Evolutionary conservation across 2,797 vertebrate genomes (phyloP).

Genomic region (Aldrovandia affinis): DNA sequence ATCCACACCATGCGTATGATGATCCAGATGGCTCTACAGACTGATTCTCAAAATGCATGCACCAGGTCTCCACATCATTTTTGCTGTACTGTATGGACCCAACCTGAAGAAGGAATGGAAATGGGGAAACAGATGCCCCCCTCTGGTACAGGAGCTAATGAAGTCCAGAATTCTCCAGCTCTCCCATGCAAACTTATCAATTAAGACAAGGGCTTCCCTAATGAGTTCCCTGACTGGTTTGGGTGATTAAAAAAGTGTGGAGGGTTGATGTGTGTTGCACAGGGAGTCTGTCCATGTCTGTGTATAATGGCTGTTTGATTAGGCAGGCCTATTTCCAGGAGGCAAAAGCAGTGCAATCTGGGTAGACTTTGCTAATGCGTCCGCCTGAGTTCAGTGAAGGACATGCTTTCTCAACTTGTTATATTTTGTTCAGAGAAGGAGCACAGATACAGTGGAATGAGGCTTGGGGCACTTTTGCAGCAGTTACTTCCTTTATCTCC

Average conservation of each 20-base stretch:
- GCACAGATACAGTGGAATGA: neutral
- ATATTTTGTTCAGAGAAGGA: neutral
- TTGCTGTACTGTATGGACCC: neutral
- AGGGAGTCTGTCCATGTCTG: neutral
- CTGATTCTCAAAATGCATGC: neutral
- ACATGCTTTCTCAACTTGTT: neutral
- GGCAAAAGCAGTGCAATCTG: neutral
- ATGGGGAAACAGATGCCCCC: neutral
- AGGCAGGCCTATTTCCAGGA: neutral
- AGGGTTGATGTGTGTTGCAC: neutral
- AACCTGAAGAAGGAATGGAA: neutral
- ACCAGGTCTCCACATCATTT: neutral
- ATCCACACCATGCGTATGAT: neutral
- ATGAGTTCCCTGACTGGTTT: neutral
- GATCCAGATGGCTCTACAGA: neutral
- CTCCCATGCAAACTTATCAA: neutral
- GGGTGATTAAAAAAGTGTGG: neutral
- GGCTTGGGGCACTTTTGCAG: too few relatives aligned
- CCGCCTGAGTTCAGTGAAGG: neutral
- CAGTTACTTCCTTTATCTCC: neutral
- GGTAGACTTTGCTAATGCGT: neutral
- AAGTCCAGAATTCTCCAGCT: neutral
- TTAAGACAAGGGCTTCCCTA: neutral
- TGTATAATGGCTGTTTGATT: neutral
- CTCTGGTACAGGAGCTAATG: neutral